Conservation (phyloP, 2,797 vertebrate species). For the Poeciliopsis turneri region DNA sequence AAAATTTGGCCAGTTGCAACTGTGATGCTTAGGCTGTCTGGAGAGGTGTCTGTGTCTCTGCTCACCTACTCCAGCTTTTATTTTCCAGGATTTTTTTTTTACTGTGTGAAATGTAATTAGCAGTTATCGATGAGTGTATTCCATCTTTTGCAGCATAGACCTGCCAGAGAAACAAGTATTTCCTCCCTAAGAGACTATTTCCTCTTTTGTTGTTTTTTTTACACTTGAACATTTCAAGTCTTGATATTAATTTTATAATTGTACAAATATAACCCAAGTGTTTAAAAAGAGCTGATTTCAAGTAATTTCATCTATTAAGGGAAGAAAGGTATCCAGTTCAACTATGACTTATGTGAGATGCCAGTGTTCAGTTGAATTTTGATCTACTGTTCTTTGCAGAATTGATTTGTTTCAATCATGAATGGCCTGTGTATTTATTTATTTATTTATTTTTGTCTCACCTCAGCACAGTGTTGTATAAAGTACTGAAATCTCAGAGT, state of each 20-base stretch:
- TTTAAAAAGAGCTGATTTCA: not conserved
- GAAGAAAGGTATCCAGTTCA: not conserved
- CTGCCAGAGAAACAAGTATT: not conserved
- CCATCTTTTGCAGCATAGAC: slow-evolving; percentile 32
- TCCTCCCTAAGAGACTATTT: not conserved
- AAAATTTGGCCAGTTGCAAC: slow-evolving; percentile 45
- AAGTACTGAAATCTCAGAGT: too few relatives aligned
- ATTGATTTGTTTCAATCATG: not conserved
- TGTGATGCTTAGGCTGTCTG: slow-evolving; percentile 37
- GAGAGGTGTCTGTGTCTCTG: slow-evolving; percentile 10
- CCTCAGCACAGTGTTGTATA: too few relatives aligned
- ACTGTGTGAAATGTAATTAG: slow-evolving; percentile 10
- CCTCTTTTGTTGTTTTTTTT: not conserved
- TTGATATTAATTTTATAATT: not conserved
- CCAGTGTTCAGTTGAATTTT: not conserved
- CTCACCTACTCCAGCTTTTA: not conserved
- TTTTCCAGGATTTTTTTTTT: slow-evolving; percentile 15
- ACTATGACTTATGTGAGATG: not conserved
- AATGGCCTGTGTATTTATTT: not conserved
- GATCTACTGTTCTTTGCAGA: not conserved
- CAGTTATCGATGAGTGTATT: slow-evolving; percentile 29
- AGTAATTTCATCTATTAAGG: not conserved
- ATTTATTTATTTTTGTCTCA: not conserved
- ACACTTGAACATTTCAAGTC: not conserved
- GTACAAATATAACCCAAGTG: not conserved